Base-by-base conservation (phyloP, 2,888 invertebrate genomes). In the Papilio protenor region DNA sequence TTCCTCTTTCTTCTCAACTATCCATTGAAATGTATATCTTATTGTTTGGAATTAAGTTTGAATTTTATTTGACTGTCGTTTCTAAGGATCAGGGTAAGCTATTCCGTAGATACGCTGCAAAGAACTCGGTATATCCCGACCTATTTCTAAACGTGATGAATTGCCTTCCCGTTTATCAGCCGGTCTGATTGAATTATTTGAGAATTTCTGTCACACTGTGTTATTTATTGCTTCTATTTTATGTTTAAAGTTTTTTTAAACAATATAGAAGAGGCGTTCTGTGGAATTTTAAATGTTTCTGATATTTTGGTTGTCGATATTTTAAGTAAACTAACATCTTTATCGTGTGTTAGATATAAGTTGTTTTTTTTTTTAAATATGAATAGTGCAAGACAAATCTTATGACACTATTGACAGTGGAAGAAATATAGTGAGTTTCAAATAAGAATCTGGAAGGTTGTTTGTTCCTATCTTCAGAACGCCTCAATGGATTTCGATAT, bases 121-220 rank as follows among this genome's bases (percentile, higher is more conserved):
- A 89, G 86, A 80, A 81, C 80, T 81, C 79, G 82, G 85, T 85
- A 84, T 86, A 87, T 85, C 85, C 84, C 87, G 89, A 89, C 90
- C 91, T 87, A 90, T 86, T 87, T 90, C 85, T 83, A 80, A 84
- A 85, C 83, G 85, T 89, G 91, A 91, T 90, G 88, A 90, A 91
- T 90, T 87, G 85, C 85, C 85, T 86, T 85, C 88, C 87, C 85
- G 81, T 82, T 84, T 86, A 85, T 86, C 80, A 82, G 77, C 80
- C 81, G 79, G 84, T 85, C 83, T 84, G 80, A 82, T 81, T 82
- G 82, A 80, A 80, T 81, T 81, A 79, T 81, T 81, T 81, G 78
- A 76, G 78, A 78, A 74, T 77, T 70, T 74, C 73, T 77, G 77
- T 77, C 77, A 69, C 69, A 47, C 49, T 16, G 23, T 16, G 75